Base-by-base conservation (phyloP, 2,797 vertebrate genomes). In the Premnoplex brunnescens region DNA sequence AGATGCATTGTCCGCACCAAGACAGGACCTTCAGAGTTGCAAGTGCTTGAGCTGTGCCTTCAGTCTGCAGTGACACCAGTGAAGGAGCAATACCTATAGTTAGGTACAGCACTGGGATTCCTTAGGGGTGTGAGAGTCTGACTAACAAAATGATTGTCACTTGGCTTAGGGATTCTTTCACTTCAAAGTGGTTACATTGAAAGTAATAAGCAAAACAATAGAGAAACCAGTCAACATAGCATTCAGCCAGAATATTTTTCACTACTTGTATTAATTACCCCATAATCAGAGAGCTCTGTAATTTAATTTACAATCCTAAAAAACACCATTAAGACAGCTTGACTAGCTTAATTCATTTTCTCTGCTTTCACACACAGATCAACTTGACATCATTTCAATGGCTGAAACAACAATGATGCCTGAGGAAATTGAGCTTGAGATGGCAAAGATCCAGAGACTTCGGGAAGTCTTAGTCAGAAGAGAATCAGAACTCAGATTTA, bases 401-500 rank as follows among this genome's bases (percentile, higher is more conserved):
- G 99, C 99, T 24, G 99, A 99, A 97, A 99, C 99, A 93, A 99
- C 98, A 94, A 98, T 99, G 98, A 98, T 98, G 97, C 99, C 99
- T 1, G 99, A 99, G 64, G 99, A 99, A 98, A 99, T 99, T 6
- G 99, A 99, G 96, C 97, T 99, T 88, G 99, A 99, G 97, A 99
- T 99, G 99, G 97, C 98, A 55, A 99, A 99, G 75, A 99, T 99
- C 96, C 99, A 99, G 97, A 98, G 99, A 56, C 99, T 99, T 92
- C 98, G 99, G 79, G 99, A 99, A 97, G 99, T 99, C 74, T 97
- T 99, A 95, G 99, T 99, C 88, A 99, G 99, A 73, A 97, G 99
- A 68, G 99, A 99, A 97, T 99, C 99, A 1, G 99, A 99, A 94
- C 98, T 99, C 94, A 99, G 99, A 95, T 99, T 99, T 98, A 99